Conservation (phyloP, 2,888 invertebrate genomes). For the Machimus rusticus region DNA sequence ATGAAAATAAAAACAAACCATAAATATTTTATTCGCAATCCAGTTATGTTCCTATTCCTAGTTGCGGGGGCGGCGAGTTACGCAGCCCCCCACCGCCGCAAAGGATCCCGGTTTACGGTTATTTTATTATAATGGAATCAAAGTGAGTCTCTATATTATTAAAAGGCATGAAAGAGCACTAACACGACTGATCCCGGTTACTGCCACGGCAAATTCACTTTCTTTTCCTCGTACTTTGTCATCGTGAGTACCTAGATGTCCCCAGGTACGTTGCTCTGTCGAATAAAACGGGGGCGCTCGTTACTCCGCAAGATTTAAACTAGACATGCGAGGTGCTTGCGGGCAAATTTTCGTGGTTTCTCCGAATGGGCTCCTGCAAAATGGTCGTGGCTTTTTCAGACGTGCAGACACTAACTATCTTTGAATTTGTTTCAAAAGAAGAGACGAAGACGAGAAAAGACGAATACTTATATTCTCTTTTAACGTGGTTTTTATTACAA, state of each 20-base stretch:
- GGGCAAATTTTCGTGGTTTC: neutral
- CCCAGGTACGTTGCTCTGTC: neutral
- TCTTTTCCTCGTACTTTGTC: neutral
- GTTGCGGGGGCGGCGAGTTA: slow-evolving; percentile 42
- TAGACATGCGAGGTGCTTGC: neutral
- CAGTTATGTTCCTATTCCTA: slow-evolving; percentile 36
- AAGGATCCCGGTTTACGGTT: slow-evolving; percentile 44
- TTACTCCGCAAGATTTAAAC: neutral
- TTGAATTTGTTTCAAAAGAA: neutral
- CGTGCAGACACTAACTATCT: neutral
- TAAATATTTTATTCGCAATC: slow-evolving; percentile 47
- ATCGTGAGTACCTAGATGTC: neutral
- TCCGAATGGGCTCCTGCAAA: neutral
- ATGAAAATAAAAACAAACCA: slow-evolving; percentile 44
- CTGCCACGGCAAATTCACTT: neutral
- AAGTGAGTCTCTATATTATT: slow-evolving; percentile 46
- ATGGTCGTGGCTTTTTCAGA: neutral
- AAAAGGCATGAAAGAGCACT: slow-evolving; percentile 45
- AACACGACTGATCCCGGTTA: slow-evolving; percentile 2
- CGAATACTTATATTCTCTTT: too few relatives aligned
- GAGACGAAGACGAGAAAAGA: too few relatives aligned
- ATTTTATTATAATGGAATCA: slow-evolving; percentile 49
- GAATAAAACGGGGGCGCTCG: neutral
- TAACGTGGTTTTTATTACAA: neutral
- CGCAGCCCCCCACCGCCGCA: neutral